phyloP scores from a whole-genome alignment of 2,797 vertebrate genomes.

The Pseudotriccus pelzelni region DNA sequence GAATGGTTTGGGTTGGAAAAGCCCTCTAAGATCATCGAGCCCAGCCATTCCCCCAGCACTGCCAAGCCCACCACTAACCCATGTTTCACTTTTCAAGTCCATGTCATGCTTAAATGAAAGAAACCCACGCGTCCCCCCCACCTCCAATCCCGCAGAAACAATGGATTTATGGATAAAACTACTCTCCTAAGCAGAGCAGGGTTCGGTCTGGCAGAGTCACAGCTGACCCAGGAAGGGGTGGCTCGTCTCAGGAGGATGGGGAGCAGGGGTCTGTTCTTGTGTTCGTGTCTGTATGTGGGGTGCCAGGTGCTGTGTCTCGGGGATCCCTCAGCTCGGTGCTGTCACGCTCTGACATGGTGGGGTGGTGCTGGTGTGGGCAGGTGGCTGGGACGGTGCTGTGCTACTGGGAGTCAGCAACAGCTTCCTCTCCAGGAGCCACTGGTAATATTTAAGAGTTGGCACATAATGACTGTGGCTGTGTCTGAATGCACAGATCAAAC shows the following conservation, averaged over 20 bases:
- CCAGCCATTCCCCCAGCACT: neutral
- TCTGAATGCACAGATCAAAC: accelerated
- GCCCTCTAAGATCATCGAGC: accelerated
- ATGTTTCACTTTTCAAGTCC: neutral
- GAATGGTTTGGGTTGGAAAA: neutral
- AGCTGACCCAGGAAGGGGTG: neutral
- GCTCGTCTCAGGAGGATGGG: accelerated
- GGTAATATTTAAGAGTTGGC: accelerated
- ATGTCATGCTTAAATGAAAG: neutral
- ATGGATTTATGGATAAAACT: neutral
- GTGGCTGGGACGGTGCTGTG: accelerated
- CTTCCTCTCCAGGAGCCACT: neutral
- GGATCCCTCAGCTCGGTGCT: accelerated
- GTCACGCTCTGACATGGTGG: neutral
- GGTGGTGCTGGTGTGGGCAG: accelerated
- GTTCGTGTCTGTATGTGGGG: accelerated
- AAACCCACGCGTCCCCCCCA: neutral
- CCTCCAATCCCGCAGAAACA: neutral
- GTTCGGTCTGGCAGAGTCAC: neutral
- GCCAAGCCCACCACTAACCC: neutral
- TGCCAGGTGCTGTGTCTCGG: accelerated
- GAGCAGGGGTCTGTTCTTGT: accelerated
- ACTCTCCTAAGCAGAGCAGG: neutral
- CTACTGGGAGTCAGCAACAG: neutral
- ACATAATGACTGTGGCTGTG: accelerated